Percentiles rank a stretch among this genome's conserved stretches.
Evolutionary conservation across 2,888 invertebrate species (phyloP).

Genomic region (Axea sp.): DNA sequence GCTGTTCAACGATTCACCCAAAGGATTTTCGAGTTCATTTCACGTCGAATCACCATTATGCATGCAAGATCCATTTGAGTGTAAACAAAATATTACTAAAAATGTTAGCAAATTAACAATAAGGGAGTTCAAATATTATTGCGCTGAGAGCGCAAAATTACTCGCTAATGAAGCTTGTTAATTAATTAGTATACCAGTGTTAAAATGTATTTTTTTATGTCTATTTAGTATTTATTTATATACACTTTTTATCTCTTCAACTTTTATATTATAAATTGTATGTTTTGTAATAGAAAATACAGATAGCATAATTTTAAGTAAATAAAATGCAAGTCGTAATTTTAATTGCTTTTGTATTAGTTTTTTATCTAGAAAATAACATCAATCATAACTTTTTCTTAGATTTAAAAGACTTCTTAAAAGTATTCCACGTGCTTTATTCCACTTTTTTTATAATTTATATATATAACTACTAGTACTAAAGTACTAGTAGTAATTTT

Average conservation of each 20-base stretch:
- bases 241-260: slow-evolving; percentile 6
- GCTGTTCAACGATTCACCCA: slow-evolving; percentile 41
- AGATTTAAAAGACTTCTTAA: no score
- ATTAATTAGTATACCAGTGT: background rate
- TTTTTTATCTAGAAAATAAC: no score
- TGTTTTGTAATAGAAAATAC: no score
- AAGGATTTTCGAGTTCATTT: slow-evolving; percentile 26
- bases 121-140: slow-evolving; percentile 40
- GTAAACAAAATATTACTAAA: slow-evolving; percentile 46
- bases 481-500: no score
- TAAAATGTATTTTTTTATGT: no score
- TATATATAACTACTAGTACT: no score
- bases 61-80: slow-evolving; percentile 54
- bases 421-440: no score
- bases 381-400: no score
- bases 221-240: slow-evolving; percentile 1
- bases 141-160: slow-evolving; percentile 43
- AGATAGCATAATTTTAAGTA: no score
- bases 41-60: slow-evolving; percentile 48
- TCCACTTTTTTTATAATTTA: no score
- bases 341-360: no score
- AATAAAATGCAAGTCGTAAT: no score
- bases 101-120: slow-evolving; percentile 44
- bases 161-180: slow-evolving; percentile 6
- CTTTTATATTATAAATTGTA: background rate